phyloP scores from a whole-genome alignment of 2,888 invertebrate genomes.

The Priocnemis perturbator region DNA sequence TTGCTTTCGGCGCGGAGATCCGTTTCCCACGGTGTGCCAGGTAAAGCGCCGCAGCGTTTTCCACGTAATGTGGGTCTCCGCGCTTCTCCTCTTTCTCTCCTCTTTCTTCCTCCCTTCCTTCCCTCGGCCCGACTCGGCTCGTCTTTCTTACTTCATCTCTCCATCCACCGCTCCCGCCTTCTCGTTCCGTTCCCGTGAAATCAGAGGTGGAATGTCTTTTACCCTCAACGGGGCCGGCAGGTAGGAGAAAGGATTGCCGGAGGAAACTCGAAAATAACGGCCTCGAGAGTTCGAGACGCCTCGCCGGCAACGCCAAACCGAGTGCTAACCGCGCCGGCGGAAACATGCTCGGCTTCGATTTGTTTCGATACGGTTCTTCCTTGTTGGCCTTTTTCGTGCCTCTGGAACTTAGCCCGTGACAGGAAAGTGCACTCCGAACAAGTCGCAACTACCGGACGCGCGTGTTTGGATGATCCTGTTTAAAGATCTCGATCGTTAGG shows the following conservation, averaged over 20 bases:
- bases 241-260: slow-evolving; percentile 29
- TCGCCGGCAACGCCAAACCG: slow-evolving; percentile 16
- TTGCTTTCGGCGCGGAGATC: slow-evolving; percentile 58
- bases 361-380: too few species aligned
- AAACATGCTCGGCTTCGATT: too few species aligned
- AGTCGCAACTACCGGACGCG: too few species aligned
- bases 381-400: too few species aligned
- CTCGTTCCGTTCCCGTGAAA: slow-evolving; percentile 29
- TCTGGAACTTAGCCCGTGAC: too few species aligned
- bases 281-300: background rate
- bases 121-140: background rate
- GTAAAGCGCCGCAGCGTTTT: slow-evolving; percentile 55
- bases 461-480: too few species aligned
- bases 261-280: slow-evolving; percentile 10
- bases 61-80: slow-evolving; percentile 44
- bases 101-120: background rate
- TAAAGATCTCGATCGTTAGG: too few species aligned
- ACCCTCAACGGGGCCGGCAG: slow-evolving; percentile 16
- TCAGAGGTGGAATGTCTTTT: slow-evolving; percentile 23
- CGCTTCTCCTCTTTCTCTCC: slow-evolving; percentile 9
- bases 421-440: too few species aligned
- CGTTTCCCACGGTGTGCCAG: slow-evolving; percentile 70
- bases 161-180: background rate
- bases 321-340: slow-evolving; percentile 24
- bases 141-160: slow-evolving; percentile 8